Evolutionary conservation across 1,140 invertebrate genomes (phyloP), one percentile per base, ranked within the genome.

Genomic region (Agraylea sexmaculata): DNA sequence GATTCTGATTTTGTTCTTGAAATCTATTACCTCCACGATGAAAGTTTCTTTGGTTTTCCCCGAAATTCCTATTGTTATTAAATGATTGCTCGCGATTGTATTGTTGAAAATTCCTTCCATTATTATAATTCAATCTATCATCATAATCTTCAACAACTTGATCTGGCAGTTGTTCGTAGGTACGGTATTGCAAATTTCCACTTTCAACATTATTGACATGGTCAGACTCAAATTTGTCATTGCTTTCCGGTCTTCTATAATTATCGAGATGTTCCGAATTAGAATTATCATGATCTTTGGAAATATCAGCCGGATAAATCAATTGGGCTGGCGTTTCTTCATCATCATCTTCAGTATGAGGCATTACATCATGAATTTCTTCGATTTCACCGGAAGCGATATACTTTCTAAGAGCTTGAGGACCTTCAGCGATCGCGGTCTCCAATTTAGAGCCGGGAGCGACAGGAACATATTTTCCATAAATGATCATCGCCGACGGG

Each of bases 331-430:
- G 52, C 40, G 70, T 52, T n/a, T n/a, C n/a, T 58, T 81, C 74
- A 40, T 74, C 73, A 39, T 70, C 68, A 4, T 73, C 59, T 42
- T 78, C 75, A 35, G 74, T 66, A 40, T 66, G 69, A 32, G 66
- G 78, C 50, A 83, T 76, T 1, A 85, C 73, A 52, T 87, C 83
- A 29, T 75, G 69, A 19, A 87, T 50, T 53, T 86, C 81, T 56
- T 83, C 79, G 39, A 87, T 73, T 57, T 81, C 79, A 29, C 83
- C 83, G 4, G 80, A 77, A 46, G 77, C 73, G 12, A 87, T 77
- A 42, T 76, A 76, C 55, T 77, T 80, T 53, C 83, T 80, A 19
- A 87, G 67, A 30, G 77, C 77, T 25, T 83, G 71, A 11, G 75
- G 70, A n/a, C 83, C 82, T 51, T 82, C 79, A 10, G 70, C 62